Percentiles rank a stretch among this genome's conserved stretches.
phyloP scores from a whole-genome alignment of 2,888 invertebrate genomes.

The Aspidiotus rigidus region DNA sequence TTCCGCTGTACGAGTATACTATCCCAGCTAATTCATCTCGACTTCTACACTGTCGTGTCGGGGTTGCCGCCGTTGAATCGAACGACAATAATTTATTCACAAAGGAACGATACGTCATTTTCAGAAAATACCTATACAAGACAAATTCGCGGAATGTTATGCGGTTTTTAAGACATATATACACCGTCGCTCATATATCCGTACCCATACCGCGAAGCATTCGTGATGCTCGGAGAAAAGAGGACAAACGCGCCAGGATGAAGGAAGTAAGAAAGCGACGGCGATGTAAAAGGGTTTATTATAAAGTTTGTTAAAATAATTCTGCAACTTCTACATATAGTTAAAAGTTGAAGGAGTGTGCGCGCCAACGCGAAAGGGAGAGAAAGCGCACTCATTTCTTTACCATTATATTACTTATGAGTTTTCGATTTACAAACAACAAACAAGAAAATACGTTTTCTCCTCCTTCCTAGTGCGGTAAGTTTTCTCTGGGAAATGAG shows the following conservation, averaged over 20 bases:
- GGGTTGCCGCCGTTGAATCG: slow-evolving; percentile 2
- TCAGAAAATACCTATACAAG: slow-evolving; percentile 32
- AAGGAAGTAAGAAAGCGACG: slow-evolving; percentile 10
- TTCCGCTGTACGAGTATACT: too few species aligned
- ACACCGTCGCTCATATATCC: too few species aligned
- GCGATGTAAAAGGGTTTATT: slow-evolving; percentile 31
- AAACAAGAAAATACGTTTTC: slow-evolving; percentile 21
- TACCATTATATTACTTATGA: slow-evolving; percentile 31
- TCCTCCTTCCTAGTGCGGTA: background rate
- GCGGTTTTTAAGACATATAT: slow-evolving; percentile 2
- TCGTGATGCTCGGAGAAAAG: slow-evolving; percentile 1
- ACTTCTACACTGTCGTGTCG: slow-evolving; percentile 3
- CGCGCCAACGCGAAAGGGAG: slow-evolving; percentile 7
- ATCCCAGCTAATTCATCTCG: background rate
- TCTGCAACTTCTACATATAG: slow-evolving; percentile 25
- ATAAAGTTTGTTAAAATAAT: slow-evolving; percentile 33
- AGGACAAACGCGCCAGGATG: background rate
- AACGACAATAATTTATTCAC: slow-evolving; percentile 28
- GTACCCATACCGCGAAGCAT: background rate
- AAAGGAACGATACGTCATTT: slow-evolving; percentile 32
- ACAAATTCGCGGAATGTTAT: slow-evolving; percentile 22
- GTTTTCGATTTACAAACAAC: slow-evolving; percentile 31
- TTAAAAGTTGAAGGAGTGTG: slow-evolving; percentile 27
- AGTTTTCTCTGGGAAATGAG: slow-evolving; percentile 25
- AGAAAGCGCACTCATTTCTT: slow-evolving; percentile 17